phyloP scores from a whole-genome alignment of 2,113 vertebrate species.

The Coturnix japonica region DNA sequence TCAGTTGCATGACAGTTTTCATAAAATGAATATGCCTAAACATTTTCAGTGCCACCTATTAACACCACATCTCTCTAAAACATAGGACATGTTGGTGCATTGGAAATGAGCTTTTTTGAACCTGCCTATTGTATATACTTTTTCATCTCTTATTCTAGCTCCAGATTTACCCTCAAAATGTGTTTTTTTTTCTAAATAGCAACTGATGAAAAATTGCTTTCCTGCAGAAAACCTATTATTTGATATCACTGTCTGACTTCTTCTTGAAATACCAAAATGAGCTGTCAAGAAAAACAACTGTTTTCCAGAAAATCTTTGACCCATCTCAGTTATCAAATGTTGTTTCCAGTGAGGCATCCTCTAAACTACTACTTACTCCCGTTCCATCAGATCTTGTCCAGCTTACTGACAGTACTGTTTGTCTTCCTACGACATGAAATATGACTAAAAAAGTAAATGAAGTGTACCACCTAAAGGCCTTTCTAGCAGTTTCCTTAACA shows the following conservation, averaged over 20 bases:
- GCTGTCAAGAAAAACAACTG: not conserved
- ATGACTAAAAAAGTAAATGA: not conserved
- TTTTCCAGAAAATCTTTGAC: not conserved
- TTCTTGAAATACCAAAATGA: not conserved
- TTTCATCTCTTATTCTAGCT: not conserved
- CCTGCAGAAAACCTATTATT: not conserved
- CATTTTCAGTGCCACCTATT: not conserved
- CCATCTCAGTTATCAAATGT: not conserved
- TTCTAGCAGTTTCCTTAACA: not conserved
- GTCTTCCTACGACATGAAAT: not conserved
- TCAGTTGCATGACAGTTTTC: not conserved
- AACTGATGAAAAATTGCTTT: not conserved
- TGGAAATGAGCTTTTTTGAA: not conserved
- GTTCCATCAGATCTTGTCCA: not conserved
- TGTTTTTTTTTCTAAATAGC: not conserved
- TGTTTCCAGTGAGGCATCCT: not conserved
- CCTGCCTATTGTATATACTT: not conserved
- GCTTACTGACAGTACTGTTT: not conserved
- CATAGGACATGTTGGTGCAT: too few species aligned
- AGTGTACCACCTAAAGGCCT: not conserved
- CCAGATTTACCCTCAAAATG: not conserved
- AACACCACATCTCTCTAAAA: not conserved
- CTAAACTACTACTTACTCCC: not conserved
- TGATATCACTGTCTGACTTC: not conserved
- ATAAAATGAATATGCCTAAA: not conserved